These are phyloP conservation scores for Dromas ardeola DNA, from an alignment of 2,113 vertebrate species.

Conservation along the genomic window DNA sequence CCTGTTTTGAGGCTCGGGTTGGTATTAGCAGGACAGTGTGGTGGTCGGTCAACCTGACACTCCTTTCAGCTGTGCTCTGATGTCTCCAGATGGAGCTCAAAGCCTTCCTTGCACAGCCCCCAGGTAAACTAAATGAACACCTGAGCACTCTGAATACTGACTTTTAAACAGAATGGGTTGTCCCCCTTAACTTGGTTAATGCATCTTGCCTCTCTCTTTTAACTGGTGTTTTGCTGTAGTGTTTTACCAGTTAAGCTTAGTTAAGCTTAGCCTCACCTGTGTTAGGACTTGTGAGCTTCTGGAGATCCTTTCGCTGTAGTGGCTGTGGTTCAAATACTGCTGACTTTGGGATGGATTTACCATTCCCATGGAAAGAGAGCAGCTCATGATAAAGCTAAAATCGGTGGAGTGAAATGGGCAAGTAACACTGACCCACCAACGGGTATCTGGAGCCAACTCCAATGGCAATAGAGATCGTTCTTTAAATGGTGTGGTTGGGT, in stretches of 20 bases:
- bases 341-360: not conserved
- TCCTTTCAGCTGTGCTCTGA: not conserved
- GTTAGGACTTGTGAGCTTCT: not conserved
- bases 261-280: accelerated
- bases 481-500: not conserved
- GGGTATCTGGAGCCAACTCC: not conserved
- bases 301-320: not conserved
- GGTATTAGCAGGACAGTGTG: not conserved
- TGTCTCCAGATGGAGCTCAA: not conserved
- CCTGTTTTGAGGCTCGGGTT: not conserved
- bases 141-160: not conserved
- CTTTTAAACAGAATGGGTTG: not conserved
- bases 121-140: not conserved
- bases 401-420: not conserved
- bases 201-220: not conserved
- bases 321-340: not conserved
- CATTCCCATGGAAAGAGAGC: not conserved
- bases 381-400: not conserved
- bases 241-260: not conserved
- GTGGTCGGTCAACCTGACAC: not conserved
- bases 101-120: not conserved
- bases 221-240: not conserved
- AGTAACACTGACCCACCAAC: not conserved
- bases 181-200: not conserved
- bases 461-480: not conserved